Base-by-base conservation (phyloP, 2,113 vertebrate species). In the Dendrocopos noguchii region DNA sequence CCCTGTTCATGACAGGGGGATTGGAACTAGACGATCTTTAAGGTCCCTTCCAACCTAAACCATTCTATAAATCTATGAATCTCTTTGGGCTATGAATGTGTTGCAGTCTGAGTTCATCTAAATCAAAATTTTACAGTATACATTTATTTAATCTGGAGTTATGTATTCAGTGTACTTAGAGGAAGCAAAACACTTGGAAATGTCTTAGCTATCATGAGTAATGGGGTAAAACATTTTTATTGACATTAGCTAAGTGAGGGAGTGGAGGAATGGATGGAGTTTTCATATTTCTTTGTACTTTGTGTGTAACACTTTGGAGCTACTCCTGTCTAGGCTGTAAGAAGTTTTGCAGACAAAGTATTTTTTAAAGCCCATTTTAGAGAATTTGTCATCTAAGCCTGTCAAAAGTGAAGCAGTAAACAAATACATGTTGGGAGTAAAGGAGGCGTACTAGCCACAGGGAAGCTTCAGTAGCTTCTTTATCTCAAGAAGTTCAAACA, bases 241-340 rank as follows among this genome's bases (percentile, higher is more conserved):
- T 70, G 66, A 20, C 34, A 28, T 34, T 63, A 68, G 44, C 9
- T 7, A 66, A 52, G 12, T 22, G 65, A 74, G 29, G 64, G 8
- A 71, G 34, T 22, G 29, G 25, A 77, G 31, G 42, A 87, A 47
- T 7, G 5, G 60, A n/a, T 9, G 27, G 17, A 70, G 28, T 39
- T 90, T 88, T 64, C 10, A 0, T 31, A n/a, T 78, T 71, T 46
- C 25, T 84, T 87, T 86, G 15, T 63, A n/a, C 18, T 81, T 80
- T 28, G 21, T 52, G n/a, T 20, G 21, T 72, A 64, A 64, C 27
- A 12, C 28, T 34, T 66, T 4, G 0, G 21, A 1, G 0, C 0
- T 4, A 83, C 55, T 65, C 27, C 52, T 85, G 36, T 42, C 64
- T 63, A 28, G 15, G 33, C 34, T 68, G 31, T 57, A 65, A 64